Evolutionary conservation across 2,888 invertebrate genomes (phyloP).

Genomic region (Drosophila lacicola): DNA sequence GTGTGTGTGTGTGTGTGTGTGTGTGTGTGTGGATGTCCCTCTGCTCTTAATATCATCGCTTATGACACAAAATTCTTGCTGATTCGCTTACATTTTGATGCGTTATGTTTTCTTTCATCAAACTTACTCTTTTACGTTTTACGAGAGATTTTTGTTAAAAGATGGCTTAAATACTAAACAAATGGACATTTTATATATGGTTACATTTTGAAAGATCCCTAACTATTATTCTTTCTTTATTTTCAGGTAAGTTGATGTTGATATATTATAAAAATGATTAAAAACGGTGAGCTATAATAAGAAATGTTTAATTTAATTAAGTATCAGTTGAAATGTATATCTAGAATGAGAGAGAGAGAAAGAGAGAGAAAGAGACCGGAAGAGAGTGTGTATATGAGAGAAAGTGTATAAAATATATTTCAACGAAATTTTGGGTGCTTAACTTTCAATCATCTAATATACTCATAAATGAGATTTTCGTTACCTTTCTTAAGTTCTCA

Average conservation of each 20-base stretch:
- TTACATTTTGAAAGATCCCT: background rate
- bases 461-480: too few relatives aligned
- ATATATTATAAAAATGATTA: background rate
- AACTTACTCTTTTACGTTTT: background rate
- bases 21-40: constrained; percentile 14
- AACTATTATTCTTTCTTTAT: constrained; percentile 19
- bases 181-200: background rate
- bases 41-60: constrained; percentile 61
- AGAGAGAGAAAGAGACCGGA: too few relatives aligned
- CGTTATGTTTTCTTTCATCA: constrained; percentile 29
- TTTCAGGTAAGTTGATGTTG: constrained; percentile 37
- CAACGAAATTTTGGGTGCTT: background rate
- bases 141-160: constrained; percentile 2
- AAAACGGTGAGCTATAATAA: constrained; percentile 18
- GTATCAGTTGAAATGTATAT: background rate
- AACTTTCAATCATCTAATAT: too few relatives aligned
- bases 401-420: too few relatives aligned
- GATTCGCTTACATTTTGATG: constrained; percentile 62
- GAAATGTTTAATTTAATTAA: background rate
- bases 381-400: background rate
- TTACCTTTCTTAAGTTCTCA: background rate
- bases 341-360: background rate
- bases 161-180: constrained; percentile 12
- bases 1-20: too few relatives aligned
- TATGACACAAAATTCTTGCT: constrained; percentile 67